Conservation (phyloP, 2,888 invertebrate genomes). For the Cerastis rubricosa region DNA sequence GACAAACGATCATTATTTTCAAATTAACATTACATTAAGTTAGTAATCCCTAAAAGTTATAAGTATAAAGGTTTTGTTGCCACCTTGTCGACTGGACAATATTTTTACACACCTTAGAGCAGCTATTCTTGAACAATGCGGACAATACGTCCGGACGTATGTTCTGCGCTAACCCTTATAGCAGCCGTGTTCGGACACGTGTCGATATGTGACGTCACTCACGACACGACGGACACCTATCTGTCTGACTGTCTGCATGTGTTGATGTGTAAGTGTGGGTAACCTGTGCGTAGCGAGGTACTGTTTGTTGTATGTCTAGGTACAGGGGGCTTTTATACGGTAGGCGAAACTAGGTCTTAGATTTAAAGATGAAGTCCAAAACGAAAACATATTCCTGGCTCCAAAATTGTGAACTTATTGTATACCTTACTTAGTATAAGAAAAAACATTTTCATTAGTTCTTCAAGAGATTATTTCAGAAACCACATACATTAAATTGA, state of each 20-base stretch:
- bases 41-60: too few species aligned
- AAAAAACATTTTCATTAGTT: too few species aligned
- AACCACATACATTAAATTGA: not conserved
- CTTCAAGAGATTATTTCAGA: too few species aligned
- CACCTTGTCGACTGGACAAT: not conserved
- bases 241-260: not conserved
- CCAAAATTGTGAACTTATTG: not conserved
- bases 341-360: too few species aligned
- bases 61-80: too few species aligned
- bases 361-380: too few species aligned
- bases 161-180: not conserved
- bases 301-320: too few species aligned
- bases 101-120: too few species aligned
- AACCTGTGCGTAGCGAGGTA: not conserved
- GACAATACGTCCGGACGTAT: not conserved
- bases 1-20: not conserved
- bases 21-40: not conserved
- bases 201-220: slow-evolving; percentile 14
- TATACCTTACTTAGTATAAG: too few species aligned
- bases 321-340: too few species aligned
- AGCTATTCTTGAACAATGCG: not conserved
- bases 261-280: not conserved
- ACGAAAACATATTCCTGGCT: not conserved
- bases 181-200: not conserved
- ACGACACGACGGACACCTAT: slow-evolving; percentile 21